Evolutionary conservation across 2,113 vertebrate species (phyloP), one percentile per base, ranked within the genome.

Genomic region (Aphyosemion australe): DNA sequence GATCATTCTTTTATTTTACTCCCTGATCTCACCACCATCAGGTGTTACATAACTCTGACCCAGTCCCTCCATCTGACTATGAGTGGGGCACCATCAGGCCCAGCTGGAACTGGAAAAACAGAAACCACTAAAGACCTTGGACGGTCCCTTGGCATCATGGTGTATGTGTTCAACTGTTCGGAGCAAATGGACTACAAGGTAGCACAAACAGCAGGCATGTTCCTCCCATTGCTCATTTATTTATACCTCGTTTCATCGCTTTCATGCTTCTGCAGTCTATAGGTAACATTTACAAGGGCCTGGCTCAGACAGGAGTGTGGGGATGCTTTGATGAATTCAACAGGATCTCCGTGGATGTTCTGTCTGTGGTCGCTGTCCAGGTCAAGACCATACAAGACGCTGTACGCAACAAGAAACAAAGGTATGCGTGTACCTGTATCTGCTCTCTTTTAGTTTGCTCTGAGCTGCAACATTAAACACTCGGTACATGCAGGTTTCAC

Each of bases 181-280:
- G 93, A 94, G 60, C 92, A 94, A 87, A 94, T 92, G 92, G 92
- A 93, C 73, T 93, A 91, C 74, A 92, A 94, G 93, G 92, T 94
- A 66, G 18, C 6, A 16, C 48, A 0, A 14, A 34, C 20, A n/a
- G 12, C 5, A 20, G 12, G 59, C 48, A 34, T 41, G 26, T 16
- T 61, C 12, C 55, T 32, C 4, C 0, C 42, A 20, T 11, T 65
- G 41, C 32, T 19, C 0, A 0, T 52, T 48, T 31, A 32, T 48
- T 15, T 14, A 59, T 13, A 8, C 1, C 34, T 9, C 0, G 50
- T 16, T 8, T 18, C 26, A 53, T 1, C 41, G 16, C 58, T 20
- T 51, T 39, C 2, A 1, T 72, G 46, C 43, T 49, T 37, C 37
- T 43, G 50, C 72, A 89, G 87, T 93, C 91, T 50, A 87, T 92